These are phyloP conservation scores for Parnassius glacialis DNA, from an alignment of 2,888 invertebrate species.

Conservation along the genomic window DNA sequence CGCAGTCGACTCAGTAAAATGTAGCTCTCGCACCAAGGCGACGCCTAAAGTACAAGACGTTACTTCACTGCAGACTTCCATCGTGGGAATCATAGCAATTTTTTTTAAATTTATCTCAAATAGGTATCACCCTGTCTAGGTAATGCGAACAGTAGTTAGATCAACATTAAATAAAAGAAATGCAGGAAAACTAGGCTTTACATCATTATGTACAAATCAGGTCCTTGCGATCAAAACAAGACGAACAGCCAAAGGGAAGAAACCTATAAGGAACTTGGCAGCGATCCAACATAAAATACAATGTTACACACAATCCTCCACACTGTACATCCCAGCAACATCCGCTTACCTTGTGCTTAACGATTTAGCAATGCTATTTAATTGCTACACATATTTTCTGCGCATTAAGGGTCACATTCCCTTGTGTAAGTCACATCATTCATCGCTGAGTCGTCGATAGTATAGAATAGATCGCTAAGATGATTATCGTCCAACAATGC, in stretches of 20 bases:
- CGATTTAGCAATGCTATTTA: neutral
- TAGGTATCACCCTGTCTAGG: no score
- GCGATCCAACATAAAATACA: neutral
- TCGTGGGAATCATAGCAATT: no score
- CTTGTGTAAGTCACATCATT: slow-evolving; percentile 10
- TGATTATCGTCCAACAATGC: slow-evolving; percentile 17
- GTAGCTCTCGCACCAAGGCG: no score
- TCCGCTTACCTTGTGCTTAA: slow-evolving; percentile 8
- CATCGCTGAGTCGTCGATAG: neutral
- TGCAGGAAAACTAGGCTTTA: no score
- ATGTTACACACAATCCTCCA: neutral
- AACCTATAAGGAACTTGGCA: slow-evolving; percentile 7
- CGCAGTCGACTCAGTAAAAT: neutral
- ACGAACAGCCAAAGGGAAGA: neutral
- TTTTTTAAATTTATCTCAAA: no score
- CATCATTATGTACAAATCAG: no score
- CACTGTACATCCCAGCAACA: slow-evolving; percentile 5
- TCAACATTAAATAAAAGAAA: no score
- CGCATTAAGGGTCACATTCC: neutral
- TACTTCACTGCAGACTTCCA: no score
- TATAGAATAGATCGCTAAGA: slow-evolving; percentile 10
- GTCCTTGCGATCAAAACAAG: no score
- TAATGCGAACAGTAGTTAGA: no score
- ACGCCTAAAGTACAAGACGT: no score
- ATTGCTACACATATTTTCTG: neutral